phyloP scores from a whole-genome alignment of 2,113 vertebrate genomes.

The Oxyruncus cristatus region DNA sequence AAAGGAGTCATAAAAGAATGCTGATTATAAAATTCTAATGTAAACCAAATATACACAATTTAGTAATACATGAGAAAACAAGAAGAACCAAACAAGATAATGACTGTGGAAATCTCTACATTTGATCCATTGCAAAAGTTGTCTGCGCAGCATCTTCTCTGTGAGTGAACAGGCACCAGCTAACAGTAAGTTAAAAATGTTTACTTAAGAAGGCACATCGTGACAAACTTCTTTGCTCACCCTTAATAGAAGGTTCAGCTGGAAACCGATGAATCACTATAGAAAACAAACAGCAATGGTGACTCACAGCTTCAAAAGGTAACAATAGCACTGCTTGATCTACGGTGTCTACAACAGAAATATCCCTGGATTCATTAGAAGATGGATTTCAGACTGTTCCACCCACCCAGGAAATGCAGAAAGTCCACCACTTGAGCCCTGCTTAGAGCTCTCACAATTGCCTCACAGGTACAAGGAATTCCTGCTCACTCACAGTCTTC shows the following conservation, averaged over 20 bases:
- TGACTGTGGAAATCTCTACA: neutral
- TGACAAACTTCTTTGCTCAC: slow-evolving; percentile 46
- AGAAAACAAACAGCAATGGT: slow-evolving; percentile 48
- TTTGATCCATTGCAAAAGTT: neutral
- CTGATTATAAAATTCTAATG: neutral
- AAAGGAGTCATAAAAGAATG: neutral
- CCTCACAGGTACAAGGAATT: neutral
- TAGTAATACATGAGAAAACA: neutral
- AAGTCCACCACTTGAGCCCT: neutral
- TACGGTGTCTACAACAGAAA: neutral
- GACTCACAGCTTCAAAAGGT: neutral
- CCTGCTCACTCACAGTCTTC: neutral
- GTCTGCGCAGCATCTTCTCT: neutral
- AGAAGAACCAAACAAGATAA: neutral
- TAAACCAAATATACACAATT: neutral
- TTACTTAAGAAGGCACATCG: neutral
- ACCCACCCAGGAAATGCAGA: neutral
- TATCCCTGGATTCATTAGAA: neutral
- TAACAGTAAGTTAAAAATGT: neutral
- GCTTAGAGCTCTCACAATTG: neutral
- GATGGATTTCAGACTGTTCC: neutral
- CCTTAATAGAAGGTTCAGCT: slow-evolving; percentile 22
- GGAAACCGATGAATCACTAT: slow-evolving; percentile 50
- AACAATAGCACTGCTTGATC: slow-evolving; percentile 29
- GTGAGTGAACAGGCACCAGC: neutral